Percentiles rank a stretch among this genome's conserved stretches.
Evolutionary conservation across 2,797 vertebrate genomes (phyloP).

Genomic region (Scolopax rusticola): DNA sequence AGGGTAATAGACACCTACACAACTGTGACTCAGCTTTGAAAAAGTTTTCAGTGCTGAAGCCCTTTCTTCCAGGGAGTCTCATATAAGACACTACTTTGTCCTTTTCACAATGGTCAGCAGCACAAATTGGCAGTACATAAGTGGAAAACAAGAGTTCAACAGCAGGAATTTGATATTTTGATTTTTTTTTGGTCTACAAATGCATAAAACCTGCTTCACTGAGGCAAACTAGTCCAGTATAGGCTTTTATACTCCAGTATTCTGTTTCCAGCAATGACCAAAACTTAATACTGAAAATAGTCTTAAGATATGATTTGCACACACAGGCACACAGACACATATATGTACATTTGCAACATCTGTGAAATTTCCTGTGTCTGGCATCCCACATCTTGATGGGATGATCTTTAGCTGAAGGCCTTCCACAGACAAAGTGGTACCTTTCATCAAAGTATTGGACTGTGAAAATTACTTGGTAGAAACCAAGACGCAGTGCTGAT

Average conservation of each 20-base stretch:
- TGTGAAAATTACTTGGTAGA: background rate
- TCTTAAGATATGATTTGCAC: background rate
- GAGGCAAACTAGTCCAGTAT: background rate
- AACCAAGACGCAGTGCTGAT: background rate
- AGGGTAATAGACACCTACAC: slow-evolving; percentile 42
- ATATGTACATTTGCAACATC: background rate
- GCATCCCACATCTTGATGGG: background rate
- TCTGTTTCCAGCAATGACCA: background rate
- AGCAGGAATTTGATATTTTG: background rate
- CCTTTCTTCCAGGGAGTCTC: background rate
- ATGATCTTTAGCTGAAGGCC: background rate
- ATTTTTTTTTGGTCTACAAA: background rate
- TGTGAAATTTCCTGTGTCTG: background rate
- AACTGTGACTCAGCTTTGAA: background rate
- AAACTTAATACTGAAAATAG: background rate
- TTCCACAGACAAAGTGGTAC: background rate
- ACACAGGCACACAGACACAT: accelerated
- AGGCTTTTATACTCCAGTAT: background rate
- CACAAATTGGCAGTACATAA: background rate
- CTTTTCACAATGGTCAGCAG: background rate
- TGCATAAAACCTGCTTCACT: background rate
- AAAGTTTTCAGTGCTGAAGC: background rate
- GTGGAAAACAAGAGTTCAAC: background rate
- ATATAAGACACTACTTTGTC: background rate
- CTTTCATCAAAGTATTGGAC: background rate